Evolutionary conservation across 1,140 invertebrate species (phyloP).

Genomic region (Macrocentrus cingulum): DNA sequence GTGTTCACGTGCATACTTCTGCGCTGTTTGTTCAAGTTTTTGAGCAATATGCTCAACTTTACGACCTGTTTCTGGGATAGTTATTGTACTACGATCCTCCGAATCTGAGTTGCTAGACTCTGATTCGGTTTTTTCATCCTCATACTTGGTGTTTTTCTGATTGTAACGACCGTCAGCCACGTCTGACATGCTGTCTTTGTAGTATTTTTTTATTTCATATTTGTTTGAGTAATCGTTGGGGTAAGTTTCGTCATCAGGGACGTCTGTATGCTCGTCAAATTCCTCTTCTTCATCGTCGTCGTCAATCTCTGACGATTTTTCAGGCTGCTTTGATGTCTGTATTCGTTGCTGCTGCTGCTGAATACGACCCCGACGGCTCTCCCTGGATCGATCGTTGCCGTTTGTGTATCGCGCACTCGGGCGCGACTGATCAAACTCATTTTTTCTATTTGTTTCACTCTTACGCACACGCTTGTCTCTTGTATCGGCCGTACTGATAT

Average conservation of each 20-base stretch:
- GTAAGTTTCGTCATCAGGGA: slow-evolving; percentile 36
- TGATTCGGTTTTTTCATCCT: slow-evolving; percentile 48
- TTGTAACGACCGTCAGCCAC: background rate
- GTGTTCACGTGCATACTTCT: slow-evolving; percentile 55
- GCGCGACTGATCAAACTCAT: slow-evolving; percentile 26
- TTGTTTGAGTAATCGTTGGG: slow-evolving; percentile 26
- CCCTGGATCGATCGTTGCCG: slow-evolving; percentile 17
- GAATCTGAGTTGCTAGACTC: slow-evolving; percentile 46
- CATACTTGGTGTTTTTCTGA: slow-evolving; percentile 40
- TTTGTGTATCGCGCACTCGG: slow-evolving; percentile 16
- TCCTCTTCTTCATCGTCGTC: too few species aligned
- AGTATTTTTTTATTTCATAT: slow-evolving; percentile 47
- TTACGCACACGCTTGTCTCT: slow-evolving; percentile 25
- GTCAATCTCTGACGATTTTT: slow-evolving; percentile 30
- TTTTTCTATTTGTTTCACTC: slow-evolving; percentile 24
- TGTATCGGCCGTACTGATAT: too few species aligned
- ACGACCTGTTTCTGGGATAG: slow-evolving; percentile 50
- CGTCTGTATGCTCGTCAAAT: slow-evolving; percentile 45
- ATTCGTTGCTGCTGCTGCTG: slow-evolving; percentile 33
- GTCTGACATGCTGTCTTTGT: slow-evolving; percentile 40
- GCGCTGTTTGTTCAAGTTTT: slow-evolving; percentile 56
- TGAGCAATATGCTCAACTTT: slow-evolving; percentile 58
- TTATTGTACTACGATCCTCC: slow-evolving; percentile 55
- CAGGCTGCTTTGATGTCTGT: slow-evolving; percentile 22
- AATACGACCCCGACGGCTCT: background rate